These are phyloP conservation scores for Idaea dimidiata DNA, from an alignment of 2,888 invertebrate genomes.

Conservation along the genomic window DNA sequence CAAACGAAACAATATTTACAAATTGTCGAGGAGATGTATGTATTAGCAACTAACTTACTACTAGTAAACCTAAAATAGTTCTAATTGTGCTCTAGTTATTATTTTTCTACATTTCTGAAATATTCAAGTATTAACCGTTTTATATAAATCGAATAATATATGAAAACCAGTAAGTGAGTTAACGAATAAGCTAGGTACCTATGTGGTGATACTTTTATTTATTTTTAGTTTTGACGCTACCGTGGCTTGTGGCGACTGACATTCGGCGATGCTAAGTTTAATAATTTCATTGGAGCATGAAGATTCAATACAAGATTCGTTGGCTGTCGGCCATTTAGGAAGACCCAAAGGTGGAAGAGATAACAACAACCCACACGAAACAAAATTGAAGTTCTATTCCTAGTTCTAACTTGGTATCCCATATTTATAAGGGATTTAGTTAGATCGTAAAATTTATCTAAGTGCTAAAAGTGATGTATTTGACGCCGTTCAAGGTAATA, in stretches of 20 bases:
- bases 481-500: conserved; percentile 10
- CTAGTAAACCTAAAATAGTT: too few species aligned
- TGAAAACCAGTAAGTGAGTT: too few species aligned
- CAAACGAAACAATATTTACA: not conserved
- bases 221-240: too few species aligned
- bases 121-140: too few species aligned
- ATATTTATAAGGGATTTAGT: conserved; percentile 3
- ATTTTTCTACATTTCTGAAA: too few species aligned
- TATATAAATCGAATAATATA: too few species aligned
- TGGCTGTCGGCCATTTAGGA: conserved; percentile 5
- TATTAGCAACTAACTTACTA: too few species aligned
- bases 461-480: conserved; percentile 1
- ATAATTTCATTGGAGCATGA: conserved; percentile 2
- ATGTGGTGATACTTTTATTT: too few species aligned
- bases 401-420: not conserved
- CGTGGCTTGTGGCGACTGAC: too few species aligned
- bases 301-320: conserved; percentile 3
- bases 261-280: conserved; percentile 4
- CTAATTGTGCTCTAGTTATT: too few species aligned
- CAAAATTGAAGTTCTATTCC: not conserved
- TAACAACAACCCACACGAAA: not conserved
- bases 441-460: not conserved
- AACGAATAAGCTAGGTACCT: too few species aligned
- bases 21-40: conserved; percentile 9
- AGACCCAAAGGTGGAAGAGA: not conserved